Base-by-base conservation (phyloP, 1,140 invertebrate species). In the Cherax destructor region DNA sequence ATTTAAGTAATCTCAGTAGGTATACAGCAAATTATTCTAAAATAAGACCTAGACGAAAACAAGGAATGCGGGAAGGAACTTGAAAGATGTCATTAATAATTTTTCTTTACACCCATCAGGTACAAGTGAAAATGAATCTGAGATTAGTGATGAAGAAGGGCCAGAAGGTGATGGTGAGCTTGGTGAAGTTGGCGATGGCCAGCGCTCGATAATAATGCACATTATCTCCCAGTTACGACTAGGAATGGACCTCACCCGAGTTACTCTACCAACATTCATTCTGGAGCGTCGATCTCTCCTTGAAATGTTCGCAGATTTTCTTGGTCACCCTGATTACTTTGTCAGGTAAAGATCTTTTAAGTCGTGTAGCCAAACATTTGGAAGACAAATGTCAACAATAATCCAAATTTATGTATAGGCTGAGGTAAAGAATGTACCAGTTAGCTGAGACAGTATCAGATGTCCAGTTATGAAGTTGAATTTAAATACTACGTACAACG, bases 281-380 rank as follows among this genome's bases (percentile, higher is more conserved):
- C 94, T 99, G 93, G 99, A 99, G 94, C 96, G 98, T 93, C 96
- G 99, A 92, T 99, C 99, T 4, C 96, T 99, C 50, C 95, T 99
- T 61, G 99, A 99, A 95, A 99, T 99, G 97, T 98, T 99, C 94
- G 98, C 98, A n/a, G 98, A 99, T 95, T 99, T 99, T 94, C 99
- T 99, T 95, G 98, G 98, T 49, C 98, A 99, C 96, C 98, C 98
- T 3, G 98, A 99, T 95, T 96, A 99, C 93, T 98, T 99, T 95
- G 96, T 99, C 84, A 98, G 97, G 93, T 93, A 78, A 76, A 21
- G 6, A n/a, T 7, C 6, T 69, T 59, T 21, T 18, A 2, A 81
- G 21, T 21, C 52, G 56, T 4, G 3, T 59, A 41, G 30, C 30
- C 30, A 41, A 41, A 41, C 69, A 74, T 74, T 41, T 41, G 11